A percentile compares a stretch with the other conserved stretches of the same genome.
Evolutionary conservation across 2,113 vertebrate genomes (phyloP).

Genomic region (Bambusicola thoracicus): DNA sequence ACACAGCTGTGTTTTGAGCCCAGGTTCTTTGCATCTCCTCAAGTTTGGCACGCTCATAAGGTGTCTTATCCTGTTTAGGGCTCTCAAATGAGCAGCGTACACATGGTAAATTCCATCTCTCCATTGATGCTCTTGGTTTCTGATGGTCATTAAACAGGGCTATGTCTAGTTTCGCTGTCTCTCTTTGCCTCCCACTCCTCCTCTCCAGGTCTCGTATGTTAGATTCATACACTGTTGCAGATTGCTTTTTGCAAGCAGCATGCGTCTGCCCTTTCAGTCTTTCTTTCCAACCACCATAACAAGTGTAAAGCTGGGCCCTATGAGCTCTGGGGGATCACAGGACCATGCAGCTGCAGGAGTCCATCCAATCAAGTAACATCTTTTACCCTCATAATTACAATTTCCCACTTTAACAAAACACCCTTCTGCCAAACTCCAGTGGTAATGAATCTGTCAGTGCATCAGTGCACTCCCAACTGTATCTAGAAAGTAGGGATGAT

Average conservation of each 20-base stretch:
- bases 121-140: not conserved
- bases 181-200: not conserved
- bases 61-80: not conserved
- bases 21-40: not conserved
- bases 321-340: slow-evolving; percentile 27
- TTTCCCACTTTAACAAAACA: slow-evolving; percentile 69
- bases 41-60: accelerated
- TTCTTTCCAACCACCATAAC: not conserved
- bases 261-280: slow-evolving; percentile 3
- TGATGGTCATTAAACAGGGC: not conserved
- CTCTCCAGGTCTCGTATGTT: not conserved
- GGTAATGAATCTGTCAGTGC: slow-evolving; percentile 66
- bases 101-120: not conserved
- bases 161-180: not conserved
- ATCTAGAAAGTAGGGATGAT: slow-evolving; percentile 42
- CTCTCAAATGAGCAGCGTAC: not conserved
- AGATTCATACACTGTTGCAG: not conserved
- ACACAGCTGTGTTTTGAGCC: accelerated
- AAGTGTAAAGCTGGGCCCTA: not conserved
- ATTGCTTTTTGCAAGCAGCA: not conserved
- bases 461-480: slow-evolving; percentile 34
- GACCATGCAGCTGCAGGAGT: slow-evolving; percentile 64
- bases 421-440: slow-evolving; percentile 67
- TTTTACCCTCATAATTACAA: slow-evolving; percentile 67
- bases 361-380: slow-evolving; percentile 68